A percentile compares a stretch with the other conserved stretches of the same genome.
Conservation (phyloP, 2,888 invertebrate species). For the Lobophora halterata region DNA sequence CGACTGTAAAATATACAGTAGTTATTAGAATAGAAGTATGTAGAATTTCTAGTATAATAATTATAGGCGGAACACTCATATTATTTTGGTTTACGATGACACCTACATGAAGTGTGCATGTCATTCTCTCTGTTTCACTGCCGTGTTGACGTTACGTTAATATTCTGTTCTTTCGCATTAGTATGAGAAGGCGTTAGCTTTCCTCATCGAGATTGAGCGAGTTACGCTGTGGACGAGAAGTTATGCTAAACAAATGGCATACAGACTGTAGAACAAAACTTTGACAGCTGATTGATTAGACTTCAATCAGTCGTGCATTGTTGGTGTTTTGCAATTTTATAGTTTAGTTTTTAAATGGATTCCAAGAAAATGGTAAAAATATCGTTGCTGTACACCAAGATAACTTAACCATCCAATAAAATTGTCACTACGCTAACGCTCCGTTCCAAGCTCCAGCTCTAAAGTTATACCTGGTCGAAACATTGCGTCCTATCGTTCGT, state of each 20-base stretch:
- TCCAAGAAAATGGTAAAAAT: conserved; percentile 71
- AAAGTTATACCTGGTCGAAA: conserved; percentile 7
- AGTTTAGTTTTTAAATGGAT: conserved; percentile 59
- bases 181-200: not conserved
- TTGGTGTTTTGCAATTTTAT: conserved; percentile 54
- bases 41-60: too few species aligned
- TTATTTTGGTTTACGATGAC: not conserved
- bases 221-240: not conserved
- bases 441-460: not conserved
- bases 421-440: not conserved
- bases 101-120: conserved; percentile 35
- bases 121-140: conserved; percentile 34
- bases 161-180: not conserved
- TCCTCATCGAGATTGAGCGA: not conserved
- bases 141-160: not conserved
- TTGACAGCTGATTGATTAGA: conserved; percentile 34
- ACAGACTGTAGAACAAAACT: conserved; percentile 4
- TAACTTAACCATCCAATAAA: conserved; percentile 1
- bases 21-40: too few species aligned
- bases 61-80: not conserved
- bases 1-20: too few species aligned
- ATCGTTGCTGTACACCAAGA: not conserved
- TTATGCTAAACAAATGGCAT: not conserved
- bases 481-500: conserved; percentile 23
- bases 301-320: conserved; percentile 37